Evolutionary conservation across 2,113 vertebrate genomes (phyloP), one percentile per base, ranked within the genome.

Genomic region (Neolamprologus ventralis): DNA sequence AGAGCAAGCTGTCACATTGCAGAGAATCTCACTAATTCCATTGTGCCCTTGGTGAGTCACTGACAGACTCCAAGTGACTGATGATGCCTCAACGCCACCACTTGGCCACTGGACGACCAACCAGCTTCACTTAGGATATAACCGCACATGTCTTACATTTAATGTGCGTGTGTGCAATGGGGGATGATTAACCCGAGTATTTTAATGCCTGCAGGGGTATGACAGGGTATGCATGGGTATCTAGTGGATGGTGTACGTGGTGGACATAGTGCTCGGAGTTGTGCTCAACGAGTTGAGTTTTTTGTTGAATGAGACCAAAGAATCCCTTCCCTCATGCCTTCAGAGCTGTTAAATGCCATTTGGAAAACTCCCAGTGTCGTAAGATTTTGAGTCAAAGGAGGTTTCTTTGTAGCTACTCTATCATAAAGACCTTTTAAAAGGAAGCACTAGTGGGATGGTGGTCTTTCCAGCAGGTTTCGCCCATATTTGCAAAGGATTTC

Each of bases 1-100:
- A 92, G 92, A 95, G 95, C 96, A 96, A 96, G 96, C 95, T 96
- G 95, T 96, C 95, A 95, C 95, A 94, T 95, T 92, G 93, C 85
- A 88, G 94, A 94, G 95, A 95, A 95, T 95, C 94, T 92, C 93
- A 91, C 95, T 96, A 95, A 96, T 96, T 95, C 94, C 91, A 92
- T 93, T 93, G 93, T 95, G 95, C 93, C 96, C 95, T 96, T 96
- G 95, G 94, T 88, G 92, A 93, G 94, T 96, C 94, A 90, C 93
- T 90, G 89, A 83, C 93, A 93, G 90, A 90, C 94, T 95, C 86
- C 82, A 91, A 94, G 94, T 94, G 95, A 95, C 90, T 89, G 91
- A 89, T 81, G 90, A 90, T 84, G 91, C 95, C 91, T 94, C 88
- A 31, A 89, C 91, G 85, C 85, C 92, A 88, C 91, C 93, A 88